Percentiles rank a stretch among this genome's conserved stretches.
These are phyloP conservation scores for Chloroceryle amazona DNA, from an alignment of 2,797 vertebrate species.

Conservation along the genomic window DNA sequence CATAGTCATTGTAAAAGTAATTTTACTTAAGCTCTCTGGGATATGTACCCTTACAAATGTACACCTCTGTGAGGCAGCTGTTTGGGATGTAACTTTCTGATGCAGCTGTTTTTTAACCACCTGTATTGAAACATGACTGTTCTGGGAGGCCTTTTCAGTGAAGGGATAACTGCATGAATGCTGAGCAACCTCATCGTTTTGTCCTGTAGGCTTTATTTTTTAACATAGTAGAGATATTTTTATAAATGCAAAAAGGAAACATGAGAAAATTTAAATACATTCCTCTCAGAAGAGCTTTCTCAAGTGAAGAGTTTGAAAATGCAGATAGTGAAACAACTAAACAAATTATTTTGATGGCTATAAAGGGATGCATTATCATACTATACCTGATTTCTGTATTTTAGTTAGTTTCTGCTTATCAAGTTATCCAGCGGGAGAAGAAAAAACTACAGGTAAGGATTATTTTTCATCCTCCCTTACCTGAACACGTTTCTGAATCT, in stretches of 20 bases:
- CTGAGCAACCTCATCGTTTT: not conserved
- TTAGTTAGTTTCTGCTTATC: conserved; percentile 92
- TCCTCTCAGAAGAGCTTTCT: not conserved
- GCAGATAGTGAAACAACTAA: not conserved
- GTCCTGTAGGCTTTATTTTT: not conserved
- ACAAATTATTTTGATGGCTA: not conserved
- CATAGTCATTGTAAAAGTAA: not conserved
- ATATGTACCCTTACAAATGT: not conserved
- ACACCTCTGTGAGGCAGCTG: not conserved
- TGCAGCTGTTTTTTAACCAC: not conserved
- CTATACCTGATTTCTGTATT: not conserved
- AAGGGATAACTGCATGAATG: not conserved
- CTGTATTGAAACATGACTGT: not conserved
- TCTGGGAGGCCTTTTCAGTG: not conserved
- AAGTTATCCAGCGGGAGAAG: conserved; percentile 92
- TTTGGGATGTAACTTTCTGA: not conserved
- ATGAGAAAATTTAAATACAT: not conserved
- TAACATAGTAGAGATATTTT: not conserved
- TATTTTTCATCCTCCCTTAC: not conserved
- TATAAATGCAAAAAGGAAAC: not conserved
- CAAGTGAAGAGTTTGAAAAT: not conserved
- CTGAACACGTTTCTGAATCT: not conserved
- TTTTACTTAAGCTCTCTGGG: not conserved
- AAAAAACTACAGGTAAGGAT: conserved; percentile 94
- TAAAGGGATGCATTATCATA: not conserved